Conservation (phyloP, 2,888 invertebrate genomes). For the Chloromyia formosa region DNA sequence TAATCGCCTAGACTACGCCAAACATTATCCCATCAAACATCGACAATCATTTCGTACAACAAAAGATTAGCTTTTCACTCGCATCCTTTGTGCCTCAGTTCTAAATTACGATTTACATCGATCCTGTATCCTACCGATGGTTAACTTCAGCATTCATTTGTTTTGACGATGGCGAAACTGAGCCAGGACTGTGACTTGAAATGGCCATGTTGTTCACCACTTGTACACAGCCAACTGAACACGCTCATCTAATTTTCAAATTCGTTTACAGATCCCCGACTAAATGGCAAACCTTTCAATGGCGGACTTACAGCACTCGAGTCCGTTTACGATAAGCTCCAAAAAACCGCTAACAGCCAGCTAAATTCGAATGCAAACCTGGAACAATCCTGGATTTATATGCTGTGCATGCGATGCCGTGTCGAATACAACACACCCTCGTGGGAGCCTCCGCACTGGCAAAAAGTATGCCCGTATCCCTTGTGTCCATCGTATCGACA, state of each 20-base stretch:
- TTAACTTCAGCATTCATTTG: too few relatives aligned
- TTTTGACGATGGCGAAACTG: not conserved
- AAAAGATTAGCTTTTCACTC: too few relatives aligned
- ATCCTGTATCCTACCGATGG: too few relatives aligned
- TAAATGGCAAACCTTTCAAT: constrained; percentile 51
- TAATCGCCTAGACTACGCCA: too few relatives aligned
- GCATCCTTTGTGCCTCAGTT: too few relatives aligned
- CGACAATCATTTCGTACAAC: too few relatives aligned
- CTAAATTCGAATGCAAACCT: constrained; percentile 51
- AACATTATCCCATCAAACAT: too few relatives aligned
- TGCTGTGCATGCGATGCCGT: constrained; percentile 82
- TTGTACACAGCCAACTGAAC: constrained; percentile 2
- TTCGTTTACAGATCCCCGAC: constrained; percentile 56
- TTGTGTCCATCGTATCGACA: constrained; percentile 86
- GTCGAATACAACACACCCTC: constrained; percentile 77
- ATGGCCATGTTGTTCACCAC: not conserved
- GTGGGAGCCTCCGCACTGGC: constrained; percentile 86
- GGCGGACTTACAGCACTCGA: constrained; percentile 46
- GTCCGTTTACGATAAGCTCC: constrained; percentile 46
- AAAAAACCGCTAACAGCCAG: constrained; percentile 46
- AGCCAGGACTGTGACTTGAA: not conserved
- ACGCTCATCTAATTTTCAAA: constrained; percentile 27
- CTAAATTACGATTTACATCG: too few relatives aligned
- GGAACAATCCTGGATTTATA: constrained; percentile 79
- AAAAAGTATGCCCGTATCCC: constrained; percentile 82